Evolutionary conservation across 2,113 vertebrate species (phyloP).

Genomic region (Pao palembangensis): DNA sequence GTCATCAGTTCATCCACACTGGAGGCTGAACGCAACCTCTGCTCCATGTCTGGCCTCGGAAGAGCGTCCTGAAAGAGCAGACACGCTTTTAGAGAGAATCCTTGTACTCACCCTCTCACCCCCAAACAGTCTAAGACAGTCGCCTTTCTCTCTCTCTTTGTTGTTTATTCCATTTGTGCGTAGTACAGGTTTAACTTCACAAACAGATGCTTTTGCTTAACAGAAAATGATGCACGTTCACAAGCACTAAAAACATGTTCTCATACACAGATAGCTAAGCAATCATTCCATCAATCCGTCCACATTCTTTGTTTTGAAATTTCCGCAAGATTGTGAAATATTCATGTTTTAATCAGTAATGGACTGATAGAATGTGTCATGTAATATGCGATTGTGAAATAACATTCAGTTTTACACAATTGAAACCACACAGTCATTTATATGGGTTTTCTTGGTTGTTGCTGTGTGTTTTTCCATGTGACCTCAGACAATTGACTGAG

Average conservation of each 20-base stretch:
- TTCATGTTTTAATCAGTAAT: too few species aligned
- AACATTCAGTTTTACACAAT: too few species aligned
- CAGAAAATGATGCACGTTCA: too few species aligned
- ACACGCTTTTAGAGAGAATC: neutral
- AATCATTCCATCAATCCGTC: neutral
- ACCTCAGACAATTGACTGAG: neutral
- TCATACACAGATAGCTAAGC: neutral
- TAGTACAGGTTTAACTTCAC: neutral
- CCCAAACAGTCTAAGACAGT: neutral
- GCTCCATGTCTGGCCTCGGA: conserved; percentile 83
- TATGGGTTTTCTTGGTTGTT: too few species aligned
- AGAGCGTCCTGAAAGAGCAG: conserved; percentile 73
- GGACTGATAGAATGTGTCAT: too few species aligned
- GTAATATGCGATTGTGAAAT: too few species aligned
- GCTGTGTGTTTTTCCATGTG: too few species aligned
- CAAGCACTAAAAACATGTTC: neutral
- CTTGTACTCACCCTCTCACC: neutral
- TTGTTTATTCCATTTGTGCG: neutral
- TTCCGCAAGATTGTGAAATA: too few species aligned
- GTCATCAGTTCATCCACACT: conserved; percentile 96
- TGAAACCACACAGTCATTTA: too few species aligned
- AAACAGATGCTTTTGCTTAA: too few species aligned
- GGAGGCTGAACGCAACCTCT: conserved; percentile 86
- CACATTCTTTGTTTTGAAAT: too few species aligned
- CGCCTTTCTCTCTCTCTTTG: neutral